phyloP scores from a whole-genome alignment of 2,888 invertebrate species.

The Calephelis perditalis region DNA sequence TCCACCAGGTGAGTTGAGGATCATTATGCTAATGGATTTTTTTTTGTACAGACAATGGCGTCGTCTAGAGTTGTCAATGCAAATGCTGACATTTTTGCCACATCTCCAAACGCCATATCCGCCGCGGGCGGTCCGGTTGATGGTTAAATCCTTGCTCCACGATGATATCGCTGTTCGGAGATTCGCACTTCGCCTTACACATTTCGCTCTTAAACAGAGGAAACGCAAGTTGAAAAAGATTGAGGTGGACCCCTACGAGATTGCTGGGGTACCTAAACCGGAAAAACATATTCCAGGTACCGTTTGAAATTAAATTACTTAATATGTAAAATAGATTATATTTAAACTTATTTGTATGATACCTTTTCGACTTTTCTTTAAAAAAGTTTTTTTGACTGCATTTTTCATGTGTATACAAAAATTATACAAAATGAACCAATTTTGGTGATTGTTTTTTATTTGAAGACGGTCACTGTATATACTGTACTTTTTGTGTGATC shows the following conservation, averaged over 20 bases:
- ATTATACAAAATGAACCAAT: no score
- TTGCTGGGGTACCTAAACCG: slow-evolving; percentile 53
- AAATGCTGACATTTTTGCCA: slow-evolving; percentile 84
- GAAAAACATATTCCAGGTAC: slow-evolving; percentile 53
- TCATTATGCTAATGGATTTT: no score
- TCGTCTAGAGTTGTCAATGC: slow-evolving; percentile 85
- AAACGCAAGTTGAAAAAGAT: slow-evolving; percentile 82
- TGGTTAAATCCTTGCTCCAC: slow-evolving; percentile 82
- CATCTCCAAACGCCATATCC: slow-evolving; percentile 84
- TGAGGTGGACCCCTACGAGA: slow-evolving; percentile 73
- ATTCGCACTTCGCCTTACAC: slow-evolving; percentile 79
- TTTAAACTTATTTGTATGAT: no score
- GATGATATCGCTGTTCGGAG: slow-evolving; percentile 90
- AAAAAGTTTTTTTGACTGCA: no score
- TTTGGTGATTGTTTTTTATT: no score
- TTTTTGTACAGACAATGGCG: slow-evolving; percentile 88
- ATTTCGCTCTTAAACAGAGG: slow-evolving; percentile 83
- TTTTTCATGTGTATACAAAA: no score
- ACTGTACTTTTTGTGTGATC: no score
- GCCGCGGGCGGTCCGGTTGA: slow-evolving; percentile 79
- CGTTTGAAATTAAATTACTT: not conserved
- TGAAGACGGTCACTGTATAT: no score
- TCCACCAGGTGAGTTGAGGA: no score
- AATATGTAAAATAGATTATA: no score
- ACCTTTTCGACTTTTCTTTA: no score